phyloP scores from a whole-genome alignment of 2,888 invertebrate genomes.

The Leucania comma region DNA sequence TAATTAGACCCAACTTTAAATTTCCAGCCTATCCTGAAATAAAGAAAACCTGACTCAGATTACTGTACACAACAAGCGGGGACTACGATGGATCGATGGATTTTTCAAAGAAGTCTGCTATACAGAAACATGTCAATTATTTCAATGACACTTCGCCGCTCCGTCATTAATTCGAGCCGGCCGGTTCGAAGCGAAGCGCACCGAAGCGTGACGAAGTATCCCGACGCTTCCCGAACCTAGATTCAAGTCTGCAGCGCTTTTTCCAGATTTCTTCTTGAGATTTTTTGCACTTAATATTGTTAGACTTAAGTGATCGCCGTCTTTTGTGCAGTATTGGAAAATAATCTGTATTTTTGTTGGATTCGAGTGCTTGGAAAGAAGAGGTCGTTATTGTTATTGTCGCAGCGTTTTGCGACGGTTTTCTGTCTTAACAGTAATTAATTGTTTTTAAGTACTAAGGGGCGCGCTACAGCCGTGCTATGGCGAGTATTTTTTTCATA shows the following conservation, averaged over 20 bases:
- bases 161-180: conserved; percentile 75
- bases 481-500: too few relatives aligned
- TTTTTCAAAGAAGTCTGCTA: conserved; percentile 61
- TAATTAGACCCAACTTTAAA: neutral
- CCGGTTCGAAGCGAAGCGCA: conserved; percentile 50
- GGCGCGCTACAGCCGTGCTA: too few relatives aligned
- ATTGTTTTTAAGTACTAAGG: too few relatives aligned
- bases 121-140: conserved; percentile 76
- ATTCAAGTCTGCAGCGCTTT: conserved; percentile 26
- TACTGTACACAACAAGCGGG: conserved; percentile 17
- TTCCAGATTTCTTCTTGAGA: conserved; percentile 13
- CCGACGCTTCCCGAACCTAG: conserved; percentile 15
- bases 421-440: neutral
- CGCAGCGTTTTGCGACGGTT: conserved; percentile 5
- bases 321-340: conserved; percentile 36
- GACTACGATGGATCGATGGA: conserved; percentile 18
- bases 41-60: conserved; percentile 18
- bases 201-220: conserved; percentile 41
- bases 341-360: conserved; percentile 31
- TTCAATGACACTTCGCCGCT: conserved; percentile 69
- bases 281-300: conserved; percentile 41
- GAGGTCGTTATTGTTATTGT: conserved; percentile 24
- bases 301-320: conserved; percentile 36
- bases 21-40: neutral
- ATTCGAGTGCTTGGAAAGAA: neutral